These are phyloP conservation scores for Motacilla alba DNA, from an alignment of 2,113 vertebrate species.

Conservation along the genomic window DNA sequence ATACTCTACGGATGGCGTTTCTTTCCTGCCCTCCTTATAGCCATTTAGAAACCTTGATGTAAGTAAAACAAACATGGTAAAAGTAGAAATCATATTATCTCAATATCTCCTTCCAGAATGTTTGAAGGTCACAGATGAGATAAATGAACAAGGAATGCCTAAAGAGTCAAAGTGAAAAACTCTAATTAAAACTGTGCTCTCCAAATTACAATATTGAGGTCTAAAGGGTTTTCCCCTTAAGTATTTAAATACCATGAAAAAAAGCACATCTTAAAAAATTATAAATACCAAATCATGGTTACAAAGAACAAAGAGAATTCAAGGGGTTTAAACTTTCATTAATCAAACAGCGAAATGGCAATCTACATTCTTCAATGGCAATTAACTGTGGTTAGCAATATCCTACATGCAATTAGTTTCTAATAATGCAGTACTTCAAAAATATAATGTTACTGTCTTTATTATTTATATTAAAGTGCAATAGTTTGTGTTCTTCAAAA, in stretches of 20 bases:
- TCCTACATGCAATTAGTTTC: conserved; percentile 29
- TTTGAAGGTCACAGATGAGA: conserved; percentile 49
- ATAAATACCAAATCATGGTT: conserved; percentile 47
- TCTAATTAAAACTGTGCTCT: conserved; percentile 39
- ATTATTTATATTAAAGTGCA: not conserved
- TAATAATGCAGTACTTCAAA: conserved; percentile 29
- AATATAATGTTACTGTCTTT: conserved; percentile 8
- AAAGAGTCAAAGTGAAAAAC: not conserved
- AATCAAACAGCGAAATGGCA: conserved; percentile 32
- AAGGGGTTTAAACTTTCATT: conserved; percentile 43
- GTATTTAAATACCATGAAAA: conserved; percentile 5
- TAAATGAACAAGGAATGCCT: conserved; percentile 41
- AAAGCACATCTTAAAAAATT: conserved; percentile 42
- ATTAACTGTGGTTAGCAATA: conserved; percentile 43
- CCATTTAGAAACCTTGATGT: not conserved
- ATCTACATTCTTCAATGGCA: conserved; percentile 18
- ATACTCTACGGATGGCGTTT: not conserved
- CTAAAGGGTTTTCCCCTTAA: conserved; percentile 36
- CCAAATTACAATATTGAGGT: conserved; percentile 31
- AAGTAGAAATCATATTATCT: not conserved
- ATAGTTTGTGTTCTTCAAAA: conserved; percentile 33
- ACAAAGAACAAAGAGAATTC: conserved; percentile 10
- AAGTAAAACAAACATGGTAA: not conserved
- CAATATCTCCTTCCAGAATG: not conserved
- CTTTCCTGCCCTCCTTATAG: not conserved